phyloP scores from a whole-genome alignment of 2,113 vertebrate species.

The Anarhynchus alexandrinus region DNA sequence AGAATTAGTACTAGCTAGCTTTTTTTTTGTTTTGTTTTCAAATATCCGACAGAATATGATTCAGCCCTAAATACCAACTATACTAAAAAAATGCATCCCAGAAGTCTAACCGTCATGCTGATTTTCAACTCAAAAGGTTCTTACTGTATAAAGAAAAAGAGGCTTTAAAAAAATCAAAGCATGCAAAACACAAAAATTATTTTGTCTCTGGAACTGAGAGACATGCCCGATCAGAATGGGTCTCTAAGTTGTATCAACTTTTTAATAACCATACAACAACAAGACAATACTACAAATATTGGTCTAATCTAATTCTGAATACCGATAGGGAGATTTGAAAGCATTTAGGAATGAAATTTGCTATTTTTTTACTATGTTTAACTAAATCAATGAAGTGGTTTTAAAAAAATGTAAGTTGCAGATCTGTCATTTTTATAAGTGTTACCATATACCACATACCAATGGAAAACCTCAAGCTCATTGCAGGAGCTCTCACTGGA shows the following conservation, averaged over 20 bases:
- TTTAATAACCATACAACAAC: background rate
- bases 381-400: background rate
- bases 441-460: background rate
- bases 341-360: background rate
- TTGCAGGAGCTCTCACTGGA: background rate
- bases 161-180: background rate
- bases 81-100: background rate
- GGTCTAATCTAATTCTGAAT: background rate
- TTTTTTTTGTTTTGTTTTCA: background rate
- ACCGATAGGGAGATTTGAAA: background rate
- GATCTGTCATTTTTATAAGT: background rate
- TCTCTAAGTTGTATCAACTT: background rate
- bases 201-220: background rate
- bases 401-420: background rate
- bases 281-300: background rate
- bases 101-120: background rate
- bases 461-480: background rate
- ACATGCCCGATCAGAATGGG: background rate
- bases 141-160: background rate
- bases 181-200: background rate
- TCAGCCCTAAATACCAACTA: background rate
- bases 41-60: background rate
- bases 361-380: fast-evolving
- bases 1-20: background rate
- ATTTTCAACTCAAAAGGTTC: background rate